Evolutionary conservation across 1,140 invertebrate species (phyloP), one percentile per base, ranked within the genome.

Genomic region (Bombus terrestris): DNA sequence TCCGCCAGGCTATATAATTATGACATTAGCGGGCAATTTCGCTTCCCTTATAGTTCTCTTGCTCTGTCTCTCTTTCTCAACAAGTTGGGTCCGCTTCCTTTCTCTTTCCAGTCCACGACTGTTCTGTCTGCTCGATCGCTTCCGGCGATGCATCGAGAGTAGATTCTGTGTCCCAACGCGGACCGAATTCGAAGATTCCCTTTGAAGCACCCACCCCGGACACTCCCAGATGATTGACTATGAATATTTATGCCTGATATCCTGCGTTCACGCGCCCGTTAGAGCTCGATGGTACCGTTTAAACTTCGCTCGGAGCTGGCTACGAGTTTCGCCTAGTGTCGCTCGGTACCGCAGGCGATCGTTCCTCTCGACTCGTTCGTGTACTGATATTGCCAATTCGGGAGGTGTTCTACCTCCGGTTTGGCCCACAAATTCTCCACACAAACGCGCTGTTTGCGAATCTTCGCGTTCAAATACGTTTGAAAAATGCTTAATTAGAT

Each of bases 211-310:
- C 59, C 59, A 85, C 57, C 41, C 59, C 78, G 69, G 83, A 84
- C 83, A 80, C 76, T 47, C 76, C 76, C 76, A 71, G 76, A 84
- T 84, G 83, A 84, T 84, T 84, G 83, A 79, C 83, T 84, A 84
- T 84, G 76, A 84, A 84, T 84, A 84, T 84, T 84, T 84, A 84
- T 84, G 76, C 68, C 43, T 71, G 83, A 85, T 80, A 85, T 72
- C 25, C 53, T 37, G 57, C 53, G 39, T 85, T 72, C 76, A 53
- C 68, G 76, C 83, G 68, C 37, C 77, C 77, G 39, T 73, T 80
- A 39, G 64, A 71, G 53, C 80, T 62, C 69, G 53, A 62, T 62
- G 15, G 28, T 28, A 25, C 25, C 80, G 69, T 81, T 81, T 81
- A 81, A 81, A 62, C 80, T 62, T 73, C 28, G 15, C 73, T 25